Conservation (phyloP, 2,113 vertebrate species). For the Cyanocitta stelleri region DNA sequence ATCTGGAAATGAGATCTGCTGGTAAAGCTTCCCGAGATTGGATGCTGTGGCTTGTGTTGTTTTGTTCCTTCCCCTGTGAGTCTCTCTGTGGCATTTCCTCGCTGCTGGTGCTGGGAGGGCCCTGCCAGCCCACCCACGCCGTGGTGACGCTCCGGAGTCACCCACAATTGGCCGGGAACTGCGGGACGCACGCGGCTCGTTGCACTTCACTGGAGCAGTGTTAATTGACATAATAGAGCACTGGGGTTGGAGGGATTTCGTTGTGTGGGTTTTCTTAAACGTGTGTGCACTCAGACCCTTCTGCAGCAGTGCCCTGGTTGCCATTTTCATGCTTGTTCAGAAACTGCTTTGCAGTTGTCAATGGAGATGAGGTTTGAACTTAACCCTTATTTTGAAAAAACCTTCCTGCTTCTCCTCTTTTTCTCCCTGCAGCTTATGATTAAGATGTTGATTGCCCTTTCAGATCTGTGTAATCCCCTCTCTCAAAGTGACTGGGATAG, state of each 20-base stretch:
- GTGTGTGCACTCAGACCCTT: background rate
- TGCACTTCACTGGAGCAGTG: background rate
- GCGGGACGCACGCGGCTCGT: background rate
- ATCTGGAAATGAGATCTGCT: background rate
- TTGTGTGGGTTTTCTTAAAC: background rate
- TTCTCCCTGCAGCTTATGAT: background rate
- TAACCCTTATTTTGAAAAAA: background rate
- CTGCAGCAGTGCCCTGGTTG: background rate
- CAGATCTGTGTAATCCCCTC: background rate
- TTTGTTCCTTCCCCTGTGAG: background rate
- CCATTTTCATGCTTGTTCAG: background rate
- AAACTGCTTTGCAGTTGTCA: background rate
- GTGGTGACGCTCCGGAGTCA: background rate
- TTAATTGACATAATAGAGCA: constrained; percentile 7
- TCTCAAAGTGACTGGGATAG: background rate
- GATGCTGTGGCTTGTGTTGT: background rate
- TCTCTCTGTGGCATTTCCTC: background rate
- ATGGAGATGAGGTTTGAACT: background rate
- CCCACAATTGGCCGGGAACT: background rate
- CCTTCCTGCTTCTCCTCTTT: background rate
- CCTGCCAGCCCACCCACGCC: background rate
- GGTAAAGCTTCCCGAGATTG: background rate
- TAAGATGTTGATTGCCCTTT: background rate
- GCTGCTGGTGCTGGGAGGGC: background rate
- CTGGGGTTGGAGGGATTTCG: background rate